phyloP scores from a whole-genome alignment of 2,797 vertebrate species.

The Coilia nasus region DNA sequence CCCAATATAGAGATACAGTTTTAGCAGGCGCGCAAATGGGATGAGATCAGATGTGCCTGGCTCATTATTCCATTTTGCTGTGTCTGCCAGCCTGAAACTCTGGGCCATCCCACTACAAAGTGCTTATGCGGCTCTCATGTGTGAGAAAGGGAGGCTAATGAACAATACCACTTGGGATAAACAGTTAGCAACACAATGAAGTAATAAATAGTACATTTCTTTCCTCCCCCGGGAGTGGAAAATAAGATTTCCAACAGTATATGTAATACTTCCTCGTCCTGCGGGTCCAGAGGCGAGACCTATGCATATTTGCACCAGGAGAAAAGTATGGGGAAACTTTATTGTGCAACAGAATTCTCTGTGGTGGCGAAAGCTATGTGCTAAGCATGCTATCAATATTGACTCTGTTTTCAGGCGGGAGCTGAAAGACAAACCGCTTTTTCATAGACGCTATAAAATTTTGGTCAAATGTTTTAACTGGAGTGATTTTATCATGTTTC shows the following conservation, averaged over 20 bases:
- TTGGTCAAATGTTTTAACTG: neutral
- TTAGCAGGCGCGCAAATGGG: neutral
- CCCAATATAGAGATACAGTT: constrained; percentile 40
- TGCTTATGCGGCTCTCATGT: neutral
- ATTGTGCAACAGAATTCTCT: neutral
- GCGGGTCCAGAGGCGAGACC: neutral
- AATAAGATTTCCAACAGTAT: neutral
- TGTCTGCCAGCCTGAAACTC: neutral
- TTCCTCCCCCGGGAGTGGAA: neutral
- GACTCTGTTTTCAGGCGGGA: neutral
- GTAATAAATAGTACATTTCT: neutral
- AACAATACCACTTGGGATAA: neutral
- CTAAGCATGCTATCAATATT: neutral
- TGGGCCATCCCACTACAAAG: neutral
- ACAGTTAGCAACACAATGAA: neutral
- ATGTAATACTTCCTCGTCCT: constrained; percentile 2
- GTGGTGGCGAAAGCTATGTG: neutral
- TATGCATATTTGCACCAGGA: constrained; percentile 2
- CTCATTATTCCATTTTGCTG: constrained; percentile 12
- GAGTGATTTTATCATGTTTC: neutral
- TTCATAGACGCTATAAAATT: neutral
- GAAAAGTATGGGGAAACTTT: constrained; percentile 4
- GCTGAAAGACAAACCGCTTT: neutral
- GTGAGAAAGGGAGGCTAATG: neutral
- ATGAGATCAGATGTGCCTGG: constrained; percentile 6